Evolutionary conservation across 1,140 invertebrate species (phyloP).

Genomic region (Adelges cooleyi): DNA sequence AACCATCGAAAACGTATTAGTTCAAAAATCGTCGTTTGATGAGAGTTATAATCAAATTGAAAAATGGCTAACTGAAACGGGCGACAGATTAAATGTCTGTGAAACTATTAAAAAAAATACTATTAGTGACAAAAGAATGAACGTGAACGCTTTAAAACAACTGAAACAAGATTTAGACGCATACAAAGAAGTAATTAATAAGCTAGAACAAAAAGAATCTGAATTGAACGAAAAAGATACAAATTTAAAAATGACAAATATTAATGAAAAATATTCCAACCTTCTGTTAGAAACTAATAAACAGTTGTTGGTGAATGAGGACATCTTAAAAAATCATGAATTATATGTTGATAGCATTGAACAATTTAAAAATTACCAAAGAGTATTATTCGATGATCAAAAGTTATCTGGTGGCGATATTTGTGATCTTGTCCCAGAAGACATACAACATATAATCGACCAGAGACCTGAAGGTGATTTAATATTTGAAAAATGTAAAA

Average conservation of each 20-base stretch:
- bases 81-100: slow-evolving; percentile 50
- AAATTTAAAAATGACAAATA: slow-evolving; percentile 49
- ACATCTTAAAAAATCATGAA: slow-evolving; percentile 69
- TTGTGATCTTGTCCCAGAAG: slow-evolving; percentile 57
- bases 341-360: slow-evolving; percentile 66
- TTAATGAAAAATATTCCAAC: slow-evolving; percentile 31
- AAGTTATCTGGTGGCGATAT: slow-evolving; percentile 58
- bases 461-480: slow-evolving; percentile 61
- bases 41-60: slow-evolving; percentile 70
- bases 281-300: background rate
- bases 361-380: slow-evolving; percentile 59
- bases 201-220: slow-evolving; percentile 57
- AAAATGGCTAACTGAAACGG: slow-evolving; percentile 64
- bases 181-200: slow-evolving; percentile 64
- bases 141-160: slow-evolving; percentile 60
- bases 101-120: slow-evolving; percentile 58
- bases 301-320: slow-evolving; percentile 40
- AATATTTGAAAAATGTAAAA: slow-evolving; percentile 56
- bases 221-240: slow-evolving; percentile 62
- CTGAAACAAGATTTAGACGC: slow-evolving; percentile 69
- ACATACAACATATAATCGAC: slow-evolving; percentile 62
- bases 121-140: slow-evolving; percentile 72
- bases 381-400: slow-evolving; percentile 55
- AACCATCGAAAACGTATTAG: slow-evolving; percentile 69
- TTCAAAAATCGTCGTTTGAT: slow-evolving; percentile 79